Evolutionary conservation across 2,888 invertebrate species (phyloP), one percentile per base, ranked within the genome.

Genomic region (Ormyrus rosae): DNA sequence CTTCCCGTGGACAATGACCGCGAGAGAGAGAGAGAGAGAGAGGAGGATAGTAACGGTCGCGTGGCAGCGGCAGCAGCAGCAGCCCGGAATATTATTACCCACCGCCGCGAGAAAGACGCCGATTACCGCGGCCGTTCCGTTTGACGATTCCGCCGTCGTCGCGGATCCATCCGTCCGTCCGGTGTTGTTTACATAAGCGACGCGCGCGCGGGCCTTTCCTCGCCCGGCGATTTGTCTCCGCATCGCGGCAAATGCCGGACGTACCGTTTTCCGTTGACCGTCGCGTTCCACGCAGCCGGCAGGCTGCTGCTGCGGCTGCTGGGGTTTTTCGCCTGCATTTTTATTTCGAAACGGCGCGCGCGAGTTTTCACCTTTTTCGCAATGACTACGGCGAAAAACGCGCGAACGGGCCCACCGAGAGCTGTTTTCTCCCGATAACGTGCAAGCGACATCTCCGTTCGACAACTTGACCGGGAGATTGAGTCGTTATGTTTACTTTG

Each of bases 361-460:
- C 69, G 63, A n/a, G n/a, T 63, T 77, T 69, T 70, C 69, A 63
- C 76, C 63, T 13, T 69, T 73, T 77, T 77, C 68, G 68, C 55
- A 65, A 65, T 3, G 2, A 46, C 6, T 19, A 19, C 64, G 0
- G 53, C 13, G 19, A 73, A 63, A 55, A 46, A 46, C 53, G 9
- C 46, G 45, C 55, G 53, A 46, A 3, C 10, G 13, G 50, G 11
- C 68, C 5, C 51, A n/a, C 19, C 53, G 11, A 0, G 64, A 0
- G 64, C 46, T n/a, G 10, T 73, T 73, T 73, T 73, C 64, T 73
- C 64, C 10, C 34, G 3, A n/a, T 13, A 13, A 13, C 0, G 13
- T 13, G 55, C 68, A 10, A 67, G 34, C 6, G 68, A 68, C 50
- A 55, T 19, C 55, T 68, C 7, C 45, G 45, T 56, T 68, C 34